These are phyloP conservation scores for Pararge aegeria DNA, from an alignment of 1,140 invertebrate genomes.

Conservation along the genomic window DNA sequence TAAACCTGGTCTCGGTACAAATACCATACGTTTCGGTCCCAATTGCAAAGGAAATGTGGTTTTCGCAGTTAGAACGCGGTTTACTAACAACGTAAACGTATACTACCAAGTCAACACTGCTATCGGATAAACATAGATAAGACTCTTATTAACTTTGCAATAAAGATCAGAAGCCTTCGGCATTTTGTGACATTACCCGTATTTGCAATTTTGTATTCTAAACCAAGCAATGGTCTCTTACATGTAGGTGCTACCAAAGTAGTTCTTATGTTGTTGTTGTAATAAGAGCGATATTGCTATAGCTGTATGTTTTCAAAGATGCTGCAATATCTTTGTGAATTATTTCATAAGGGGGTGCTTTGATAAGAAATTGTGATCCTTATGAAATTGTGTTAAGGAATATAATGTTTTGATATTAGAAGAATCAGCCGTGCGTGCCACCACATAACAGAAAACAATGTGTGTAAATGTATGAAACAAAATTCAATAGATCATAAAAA, in stretches of 20 bases:
- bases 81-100: neutral
- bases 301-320: no score
- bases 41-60: neutral
- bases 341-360: no score
- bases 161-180: neutral
- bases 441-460: no score
- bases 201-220: neutral
- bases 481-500: no score
- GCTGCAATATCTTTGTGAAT: no score
- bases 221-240: neutral
- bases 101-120: neutral
- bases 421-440: no score
- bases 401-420: no score
- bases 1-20: neutral
- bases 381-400: no score
- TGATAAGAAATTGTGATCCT: no score
- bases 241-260: neutral
- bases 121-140: neutral
- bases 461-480: no score
- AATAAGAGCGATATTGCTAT: no score
- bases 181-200: neutral
- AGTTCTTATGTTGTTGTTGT: neutral
- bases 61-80: neutral
- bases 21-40: neutral
- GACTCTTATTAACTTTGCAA: neutral